Conservation (phyloP, 2,888 invertebrate genomes). For the Archaeoteleia sp. region DNA sequence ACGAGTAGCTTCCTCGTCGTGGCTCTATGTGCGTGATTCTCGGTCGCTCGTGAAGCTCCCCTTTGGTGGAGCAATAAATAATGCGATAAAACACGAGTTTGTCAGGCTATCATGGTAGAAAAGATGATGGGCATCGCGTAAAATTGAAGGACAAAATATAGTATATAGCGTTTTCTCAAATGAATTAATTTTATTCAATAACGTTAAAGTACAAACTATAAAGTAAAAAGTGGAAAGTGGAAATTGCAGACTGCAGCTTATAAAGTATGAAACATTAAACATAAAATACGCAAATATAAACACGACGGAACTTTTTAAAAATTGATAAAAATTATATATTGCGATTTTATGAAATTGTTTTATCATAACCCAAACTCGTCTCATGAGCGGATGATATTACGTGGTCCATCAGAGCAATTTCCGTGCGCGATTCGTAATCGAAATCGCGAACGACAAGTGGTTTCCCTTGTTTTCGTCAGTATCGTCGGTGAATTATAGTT, state of each 20-base stretch:
- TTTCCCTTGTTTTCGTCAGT: constrained; percentile 62
- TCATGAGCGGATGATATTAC: constrained; percentile 19
- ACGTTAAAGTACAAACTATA: no score
- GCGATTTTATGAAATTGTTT: not conserved
- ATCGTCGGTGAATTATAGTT: constrained; percentile 63
- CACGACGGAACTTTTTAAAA: no score
- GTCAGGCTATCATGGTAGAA: constrained; percentile 69
- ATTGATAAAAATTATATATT: constrained; percentile 4
- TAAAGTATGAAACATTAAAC: no score
- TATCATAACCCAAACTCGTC: constrained; percentile 18
- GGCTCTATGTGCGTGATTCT: constrained; percentile 56
- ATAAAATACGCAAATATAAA: no score
- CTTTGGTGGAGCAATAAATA: constrained; percentile 71
- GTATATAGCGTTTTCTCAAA: constrained; percentile 31
- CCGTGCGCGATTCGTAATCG: constrained; percentile 41
- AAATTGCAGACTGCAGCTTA: no score
- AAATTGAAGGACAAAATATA: constrained; percentile 41
- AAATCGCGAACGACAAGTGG: constrained; percentile 51
- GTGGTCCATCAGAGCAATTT: constrained; percentile 35
- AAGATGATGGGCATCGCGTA: constrained; percentile 50
- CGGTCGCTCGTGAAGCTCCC: constrained; percentile 60
- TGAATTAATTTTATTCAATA: not conserved
- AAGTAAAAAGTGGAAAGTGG: no score
- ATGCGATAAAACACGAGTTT: constrained; percentile 75
- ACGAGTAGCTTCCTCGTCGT: constrained; percentile 48